A percentile compares a stretch with the other conserved stretches of the same genome.
These are phyloP conservation scores for Drosophila ezoana DNA, from an alignment of 2,888 invertebrate species.

Conservation along the genomic window DNA sequence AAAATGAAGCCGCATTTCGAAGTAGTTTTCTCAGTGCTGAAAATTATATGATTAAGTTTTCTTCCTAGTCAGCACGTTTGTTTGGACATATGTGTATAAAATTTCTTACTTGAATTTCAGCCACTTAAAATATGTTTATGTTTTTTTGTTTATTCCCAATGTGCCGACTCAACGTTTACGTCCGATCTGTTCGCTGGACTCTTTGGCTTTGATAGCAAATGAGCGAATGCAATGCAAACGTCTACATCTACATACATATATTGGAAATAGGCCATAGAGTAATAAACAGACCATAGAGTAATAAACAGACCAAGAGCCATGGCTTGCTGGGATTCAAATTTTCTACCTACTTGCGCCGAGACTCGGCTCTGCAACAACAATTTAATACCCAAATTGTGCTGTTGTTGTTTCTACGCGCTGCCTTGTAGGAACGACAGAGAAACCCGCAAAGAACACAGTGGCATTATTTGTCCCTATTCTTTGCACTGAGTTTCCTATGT, in stretches of 20 bases:
- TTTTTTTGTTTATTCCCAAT: neutral
- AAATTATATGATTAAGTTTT: neutral
- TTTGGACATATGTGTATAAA: neutral
- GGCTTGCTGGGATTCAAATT: too few species aligned
- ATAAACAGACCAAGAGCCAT: too few species aligned
- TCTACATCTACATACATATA: neutral
- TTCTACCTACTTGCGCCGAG: too few species aligned
- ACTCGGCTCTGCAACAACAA: too few species aligned
- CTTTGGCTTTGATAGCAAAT: neutral
- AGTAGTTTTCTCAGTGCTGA: neutral
- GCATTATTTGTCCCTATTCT: too few species aligned
- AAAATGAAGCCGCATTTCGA: slow-evolving; percentile 13
- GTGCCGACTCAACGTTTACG: neutral
- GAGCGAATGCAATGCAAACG: neutral
- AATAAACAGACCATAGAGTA: too few species aligned
- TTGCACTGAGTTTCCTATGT: too few species aligned
- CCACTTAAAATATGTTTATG: neutral
- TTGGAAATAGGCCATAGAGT: too few species aligned
- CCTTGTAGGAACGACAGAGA: too few species aligned
- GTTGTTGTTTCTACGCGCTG: too few species aligned
- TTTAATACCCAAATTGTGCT: too few species aligned
- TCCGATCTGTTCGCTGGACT: slow-evolving; percentile 5
- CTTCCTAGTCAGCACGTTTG: neutral
- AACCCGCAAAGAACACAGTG: too few species aligned
- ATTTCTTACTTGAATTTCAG: slow-evolving; percentile 15